Base-by-base conservation (phyloP, 2,113 vertebrate species). In the Platysternon megacephalum region DNA sequence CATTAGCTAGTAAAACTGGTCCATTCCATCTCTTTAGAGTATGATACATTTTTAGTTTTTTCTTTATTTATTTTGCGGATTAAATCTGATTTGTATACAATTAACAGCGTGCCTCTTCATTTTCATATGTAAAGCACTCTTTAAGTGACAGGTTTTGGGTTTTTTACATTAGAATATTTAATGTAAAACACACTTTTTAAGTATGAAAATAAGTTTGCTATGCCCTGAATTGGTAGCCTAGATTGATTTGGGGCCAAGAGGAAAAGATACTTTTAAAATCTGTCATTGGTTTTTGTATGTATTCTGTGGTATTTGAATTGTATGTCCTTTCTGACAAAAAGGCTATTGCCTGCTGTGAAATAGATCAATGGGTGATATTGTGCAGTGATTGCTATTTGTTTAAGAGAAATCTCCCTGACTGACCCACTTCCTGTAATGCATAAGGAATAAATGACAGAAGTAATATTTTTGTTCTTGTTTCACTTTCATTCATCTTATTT, bases 401-500 rank as follows among this genome's bases (percentile, higher is more conserved):
- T 97, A 97, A 97, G 96, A 97, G 97, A 98, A 98, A 97, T 96
- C 97, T 97, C 96, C 48, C 97, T 86, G 19, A 96, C 97, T 98
- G 98, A 98, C 98, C 98, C 97, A 97, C 93, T 98, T 98, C 96
- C 96, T 97, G 95, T 94, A 98, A 97, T 94, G 94, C 96, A 97
- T 95, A 93, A 97, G 95, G 95, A 89, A 97, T 97, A 97, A 98
- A 97, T 92, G 98, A 97, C 98, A 98, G 97, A 97, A 97, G 97
- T 98, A 97, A 98, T 98, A 98, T 98, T 98, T 98, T 97, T 97
- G 97, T 97, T 98, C 98, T 97, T 97, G 98, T 97, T 98, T 98
- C 97, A 94, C 97, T 98, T 98, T 97, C 98, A 98, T 98, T 98
- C 98, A 98, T 98, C 98, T 97, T 98, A 98, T 98, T 98, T 98